phyloP scores from a whole-genome alignment of 2,797 vertebrate species.

The Enteromius mattozi region DNA sequence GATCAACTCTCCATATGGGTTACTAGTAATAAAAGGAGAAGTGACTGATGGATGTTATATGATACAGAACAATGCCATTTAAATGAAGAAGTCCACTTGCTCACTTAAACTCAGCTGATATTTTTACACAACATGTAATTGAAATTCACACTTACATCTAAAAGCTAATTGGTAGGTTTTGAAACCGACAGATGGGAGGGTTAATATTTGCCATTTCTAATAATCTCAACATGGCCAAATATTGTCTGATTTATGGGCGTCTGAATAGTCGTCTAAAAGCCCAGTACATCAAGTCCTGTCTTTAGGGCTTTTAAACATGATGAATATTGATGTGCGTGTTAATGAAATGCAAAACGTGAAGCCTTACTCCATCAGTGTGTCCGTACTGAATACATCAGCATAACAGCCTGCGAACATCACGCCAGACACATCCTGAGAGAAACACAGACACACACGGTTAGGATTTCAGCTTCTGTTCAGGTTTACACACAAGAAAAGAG shows the following conservation, averaged over 20 bases:
- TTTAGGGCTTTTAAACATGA: slow-evolving; percentile 49
- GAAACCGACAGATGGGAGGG: neutral
- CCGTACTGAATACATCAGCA: slow-evolving; percentile 41
- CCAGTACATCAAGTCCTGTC: slow-evolving; percentile 18
- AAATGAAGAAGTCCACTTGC: neutral
- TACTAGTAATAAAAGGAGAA: neutral
- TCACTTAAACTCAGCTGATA: neutral
- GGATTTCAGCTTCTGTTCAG: neutral
- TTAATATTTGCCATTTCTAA: neutral
- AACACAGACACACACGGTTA: slow-evolving; percentile 1
- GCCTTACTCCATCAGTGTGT: slow-evolving; percentile 46
- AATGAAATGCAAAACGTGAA: slow-evolving; percentile 58
- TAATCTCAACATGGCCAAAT: neutral
- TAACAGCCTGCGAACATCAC: neutral
- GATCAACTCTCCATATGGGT: neutral
- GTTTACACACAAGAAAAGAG: neutral
- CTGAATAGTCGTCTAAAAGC: slow-evolving; percentile 14
- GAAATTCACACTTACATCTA: neutral
- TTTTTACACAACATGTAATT: neutral
- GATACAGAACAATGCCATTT: neutral
- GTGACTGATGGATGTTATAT: neutral
- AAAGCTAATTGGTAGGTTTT: neutral
- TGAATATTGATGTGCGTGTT: slow-evolving; percentile 58
- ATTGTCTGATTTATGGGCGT: slow-evolving; percentile 9
- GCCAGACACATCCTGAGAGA: slow-evolving; percentile 33